Evolutionary conservation across 1,140 invertebrate species (phyloP), one percentile per base, ranked within the genome.

Genomic region (Listronotus bonariensis): DNA sequence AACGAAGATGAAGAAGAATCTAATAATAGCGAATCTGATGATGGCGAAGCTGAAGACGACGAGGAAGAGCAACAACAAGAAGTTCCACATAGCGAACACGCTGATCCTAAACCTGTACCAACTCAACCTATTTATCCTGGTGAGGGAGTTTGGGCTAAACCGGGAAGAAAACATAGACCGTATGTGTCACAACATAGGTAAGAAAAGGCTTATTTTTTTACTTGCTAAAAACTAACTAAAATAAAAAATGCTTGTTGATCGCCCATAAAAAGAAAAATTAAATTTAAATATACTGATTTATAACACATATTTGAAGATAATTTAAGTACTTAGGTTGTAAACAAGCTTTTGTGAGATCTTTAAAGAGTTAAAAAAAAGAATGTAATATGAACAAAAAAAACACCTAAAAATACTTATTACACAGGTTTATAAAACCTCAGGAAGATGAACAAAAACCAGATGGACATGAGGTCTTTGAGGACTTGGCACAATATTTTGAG

Each of bases 121-220:
- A 84, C 83, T 0, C 77, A 75, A 38, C 81, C 83, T 1, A 81
- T 82, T 34, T 84, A 85, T 64, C 77, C 77, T 0, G 79, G 74
- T 0, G 78, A 81, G 36, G 83, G 82, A 1, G 40, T 76, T 34
- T 82, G 84, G 80, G 82, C 81, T 0, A 82, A 80, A 38, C 80
- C 78, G 5, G 14, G 76, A 74, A 0, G 78, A 72, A 65, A 77
- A 79, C 36, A 80, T 79, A 4, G 15, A 76, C 15, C 67, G 77
- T 72, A 70, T 49, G 57, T 72, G 10, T 65, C 64, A 40, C 69
- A 69, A 54, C 70, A 74, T 31, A 60, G 48, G 56, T 72, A 58
- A 31, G 38, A 14, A 14, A 12, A 52, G 8, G 12, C 6, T 0
- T 57, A 8, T n/a, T 54, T 15, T 10, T 55, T 41, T 40, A 18